Base-by-base conservation (phyloP, 2,113 vertebrate species). In the Dicrurus megarhynchus region DNA sequence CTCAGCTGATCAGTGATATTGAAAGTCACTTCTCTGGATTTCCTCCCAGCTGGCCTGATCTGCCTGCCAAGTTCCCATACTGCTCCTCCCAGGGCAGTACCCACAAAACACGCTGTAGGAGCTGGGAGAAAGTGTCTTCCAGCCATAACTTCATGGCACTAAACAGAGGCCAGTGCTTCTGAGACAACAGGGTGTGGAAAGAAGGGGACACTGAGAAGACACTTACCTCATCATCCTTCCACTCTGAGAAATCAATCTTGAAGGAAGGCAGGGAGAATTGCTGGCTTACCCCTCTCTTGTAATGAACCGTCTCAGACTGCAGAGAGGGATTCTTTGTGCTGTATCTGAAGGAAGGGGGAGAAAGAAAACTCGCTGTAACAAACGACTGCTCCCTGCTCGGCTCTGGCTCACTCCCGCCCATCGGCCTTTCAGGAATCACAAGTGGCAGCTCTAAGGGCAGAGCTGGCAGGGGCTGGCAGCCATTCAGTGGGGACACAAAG, bases 151-250 rank as follows among this genome's bases (percentile, higher is more conserved):
- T 39, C 42, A 42, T 7, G 37, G 60, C 67, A 53, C 32, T 78
- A 53, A 82, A 69, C 8, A 33, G 44, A 92, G 23, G 20, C 30
- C 56, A 53, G 32, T 37, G 65, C 55, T 85, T 44, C 39, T 63
- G 59, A 52, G 37, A 75, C 74, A 89, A 68, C 7, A 49, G 42
- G 35, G 18, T 74, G 59, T 14, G 32, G 55, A 39, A 74, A 63
- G n/a, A 35, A 77, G 49, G 14, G 33, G 27, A 83, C 27, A 12
- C 19, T 44, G 37, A 37, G 67, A 47, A 82, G 6, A 57, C 8
- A 97, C 97, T 98, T 93, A 99, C 99, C 97, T 99, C 99, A 56
- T 99, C 99, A 11, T 99, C 99, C 93, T 99, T 99, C 99, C 99
- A 99, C 77, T 99, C 98, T 2, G 98, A 98, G 97, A 99, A 99